A percentile compares a stretch with the other conserved stretches of the same genome.
Evolutionary conservation across 2,888 invertebrate genomes (phyloP).

Genomic region (Bombyx huttoni): DNA sequence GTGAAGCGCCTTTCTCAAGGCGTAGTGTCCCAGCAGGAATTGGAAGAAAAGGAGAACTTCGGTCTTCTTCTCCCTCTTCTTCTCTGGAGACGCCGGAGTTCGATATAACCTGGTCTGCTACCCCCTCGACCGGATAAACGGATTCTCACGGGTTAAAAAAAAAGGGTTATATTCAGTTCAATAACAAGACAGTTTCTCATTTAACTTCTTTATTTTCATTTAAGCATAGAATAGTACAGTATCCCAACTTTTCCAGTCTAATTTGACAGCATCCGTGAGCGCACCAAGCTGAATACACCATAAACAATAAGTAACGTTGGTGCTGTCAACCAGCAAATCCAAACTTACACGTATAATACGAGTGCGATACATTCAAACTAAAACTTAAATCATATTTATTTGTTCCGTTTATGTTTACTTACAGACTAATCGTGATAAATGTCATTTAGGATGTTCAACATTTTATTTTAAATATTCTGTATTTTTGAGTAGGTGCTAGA

Average conservation of each 20-base stretch:
- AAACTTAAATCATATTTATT: conserved; percentile 19
- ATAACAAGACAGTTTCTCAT: conserved; percentile 29
- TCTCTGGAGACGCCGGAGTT: too few species aligned
- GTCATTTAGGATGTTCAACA: background rate
- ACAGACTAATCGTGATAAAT: background rate
- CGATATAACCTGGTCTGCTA: too few species aligned
- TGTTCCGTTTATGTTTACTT: background rate
- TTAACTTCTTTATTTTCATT: conserved; percentile 69
- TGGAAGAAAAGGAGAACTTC: too few species aligned
- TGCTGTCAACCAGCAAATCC: conserved; percentile 14
- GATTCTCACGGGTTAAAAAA: too few species aligned
- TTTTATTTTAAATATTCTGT: background rate
- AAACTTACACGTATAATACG: background rate
- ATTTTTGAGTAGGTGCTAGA: background rate
- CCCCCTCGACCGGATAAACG: too few species aligned
- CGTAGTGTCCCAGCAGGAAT: too few species aligned
- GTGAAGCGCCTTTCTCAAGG: too few species aligned
- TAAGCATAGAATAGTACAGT: conserved; percentile 72
- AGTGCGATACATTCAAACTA: background rate
- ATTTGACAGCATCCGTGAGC: conserved; percentile 42
- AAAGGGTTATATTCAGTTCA: background rate
- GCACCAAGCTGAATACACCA: conserved; percentile 36
- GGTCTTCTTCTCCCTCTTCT: too few species aligned
- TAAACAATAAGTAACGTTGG: conserved; percentile 29
- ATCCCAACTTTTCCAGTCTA: conserved; percentile 59